These are phyloP conservation scores for Hemaris fuciformis DNA, from an alignment of 2,888 invertebrate genomes.

Conservation along the genomic window DNA sequence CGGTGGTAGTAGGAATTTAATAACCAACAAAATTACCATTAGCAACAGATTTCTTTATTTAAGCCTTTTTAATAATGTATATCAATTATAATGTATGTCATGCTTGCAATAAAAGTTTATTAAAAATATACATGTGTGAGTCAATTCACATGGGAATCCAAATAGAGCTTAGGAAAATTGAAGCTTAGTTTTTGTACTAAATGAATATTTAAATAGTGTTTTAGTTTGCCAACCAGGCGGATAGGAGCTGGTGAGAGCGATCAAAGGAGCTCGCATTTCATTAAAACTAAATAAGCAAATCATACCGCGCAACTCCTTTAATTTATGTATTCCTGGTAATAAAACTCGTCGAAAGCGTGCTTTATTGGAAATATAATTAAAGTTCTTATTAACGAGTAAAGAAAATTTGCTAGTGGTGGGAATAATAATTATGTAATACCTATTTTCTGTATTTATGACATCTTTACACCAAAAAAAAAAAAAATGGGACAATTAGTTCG, in stretches of 20 bases:
- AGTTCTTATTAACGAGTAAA: background rate
- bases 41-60: background rate
- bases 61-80: background rate
- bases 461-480: background rate
- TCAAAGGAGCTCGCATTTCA: slow-evolving; percentile 1
- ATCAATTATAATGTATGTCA: too few relatives aligned
- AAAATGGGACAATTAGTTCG: too few relatives aligned
- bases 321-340: slow-evolving; percentile 1
- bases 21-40: background rate
- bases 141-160: background rate
- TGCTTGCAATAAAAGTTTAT: background rate
- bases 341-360: background rate
- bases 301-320: background rate
- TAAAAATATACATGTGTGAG: background rate
- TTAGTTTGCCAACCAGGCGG: background rate
- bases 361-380: background rate
- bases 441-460: background rate
- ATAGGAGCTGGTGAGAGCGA: background rate
- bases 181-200: background rate
- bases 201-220: slow-evolving; percentile 3
- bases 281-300: background rate
- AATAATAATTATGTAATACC: background rate
- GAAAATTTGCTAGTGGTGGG: background rate
- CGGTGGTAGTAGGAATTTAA: too few relatives aligned
- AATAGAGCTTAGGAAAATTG: background rate